Evolutionary conservation across 2,797 vertebrate species (phyloP).

Genomic region (Macrochelys suwanniensis): DNA sequence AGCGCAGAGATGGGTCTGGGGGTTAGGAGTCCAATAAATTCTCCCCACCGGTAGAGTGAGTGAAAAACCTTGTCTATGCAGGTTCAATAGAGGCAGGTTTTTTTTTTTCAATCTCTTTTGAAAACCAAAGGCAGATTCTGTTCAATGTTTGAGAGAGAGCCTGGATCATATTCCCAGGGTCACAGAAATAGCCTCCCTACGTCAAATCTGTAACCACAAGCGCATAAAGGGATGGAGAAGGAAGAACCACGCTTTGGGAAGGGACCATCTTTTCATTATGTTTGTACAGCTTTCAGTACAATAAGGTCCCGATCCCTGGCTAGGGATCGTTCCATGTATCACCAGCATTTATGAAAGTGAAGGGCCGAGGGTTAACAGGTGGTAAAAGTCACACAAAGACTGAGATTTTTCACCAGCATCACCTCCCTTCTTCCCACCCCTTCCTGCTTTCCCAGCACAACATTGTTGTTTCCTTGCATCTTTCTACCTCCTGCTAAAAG

Average conservation of each 20-base stretch:
- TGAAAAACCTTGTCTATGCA: rapidly evolving
- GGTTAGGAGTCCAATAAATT: neutral
- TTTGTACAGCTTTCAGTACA: neutral
- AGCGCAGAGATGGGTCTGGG: neutral
- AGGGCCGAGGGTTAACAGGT: neutral
- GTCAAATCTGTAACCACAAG: rapidly evolving
- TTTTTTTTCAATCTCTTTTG: neutral
- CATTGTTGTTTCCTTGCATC: neutral
- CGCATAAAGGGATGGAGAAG: neutral
- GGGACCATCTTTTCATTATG: neutral
- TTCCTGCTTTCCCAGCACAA: neutral
- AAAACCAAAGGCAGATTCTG: neutral
- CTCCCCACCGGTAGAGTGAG: rapidly evolving
- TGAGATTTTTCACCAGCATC: neutral
- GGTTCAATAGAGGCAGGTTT: neutral
- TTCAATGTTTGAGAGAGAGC: neutral
- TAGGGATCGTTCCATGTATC: neutral
- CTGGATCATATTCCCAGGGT: neutral
- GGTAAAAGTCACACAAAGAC: neutral
- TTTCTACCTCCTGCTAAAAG: neutral
- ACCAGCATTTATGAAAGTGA: neutral
- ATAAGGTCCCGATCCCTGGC: neutral
- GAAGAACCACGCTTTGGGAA: neutral
- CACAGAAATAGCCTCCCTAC: neutral
- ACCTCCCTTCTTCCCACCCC: neutral